Percentiles rank a stretch among this genome's conserved stretches.
Conservation (phyloP, 2,797 vertebrate genomes). For the Eupleurogrammus muticus region DNA sequence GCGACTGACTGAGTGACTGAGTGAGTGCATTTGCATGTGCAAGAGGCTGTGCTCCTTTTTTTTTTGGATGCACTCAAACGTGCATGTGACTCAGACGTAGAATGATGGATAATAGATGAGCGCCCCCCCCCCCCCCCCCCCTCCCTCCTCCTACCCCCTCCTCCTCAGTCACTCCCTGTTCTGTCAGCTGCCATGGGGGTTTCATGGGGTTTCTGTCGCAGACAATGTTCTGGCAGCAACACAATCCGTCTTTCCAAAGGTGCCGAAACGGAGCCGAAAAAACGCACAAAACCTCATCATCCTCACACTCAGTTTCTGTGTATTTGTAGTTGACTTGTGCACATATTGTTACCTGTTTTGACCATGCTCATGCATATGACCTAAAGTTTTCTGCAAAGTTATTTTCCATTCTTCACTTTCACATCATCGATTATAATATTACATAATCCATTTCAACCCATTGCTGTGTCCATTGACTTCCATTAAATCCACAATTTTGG, state of each 20-base stretch:
- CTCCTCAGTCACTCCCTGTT: constrained; percentile 38
- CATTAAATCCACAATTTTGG: no score
- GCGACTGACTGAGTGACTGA: constrained; percentile 21
- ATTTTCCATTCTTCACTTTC: no score
- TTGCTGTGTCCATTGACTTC: no score
- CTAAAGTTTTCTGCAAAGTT: no score
- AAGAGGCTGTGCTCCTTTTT: constrained; percentile 12
- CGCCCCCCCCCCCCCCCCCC: neutral
- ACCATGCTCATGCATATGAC: no score
- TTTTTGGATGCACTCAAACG: constrained; percentile 3
- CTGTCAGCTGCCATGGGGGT: constrained; percentile 47
- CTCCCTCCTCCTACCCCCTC: no score
- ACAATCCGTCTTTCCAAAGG: constrained; percentile 33
- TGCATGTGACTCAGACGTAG: constrained; percentile 28
- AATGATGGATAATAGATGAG: constrained; percentile 43
- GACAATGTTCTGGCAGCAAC: constrained; percentile 32
- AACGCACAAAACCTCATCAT: neutral
- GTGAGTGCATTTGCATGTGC: neutral
- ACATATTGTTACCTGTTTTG: no score
- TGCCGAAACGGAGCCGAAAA: neutral
- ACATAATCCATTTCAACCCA: no score
- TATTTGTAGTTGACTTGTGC: no score
- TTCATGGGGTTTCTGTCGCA: constrained; percentile 38
- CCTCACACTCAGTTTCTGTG: neutral
- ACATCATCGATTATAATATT: no score